A percentile compares a stretch with the other conserved stretches of the same genome.
These are phyloP conservation scores for Paracentrotus lividus DNA, from an alignment of 53 echinoderm and acorn worm genomes.

Conservation along the genomic window DNA sequence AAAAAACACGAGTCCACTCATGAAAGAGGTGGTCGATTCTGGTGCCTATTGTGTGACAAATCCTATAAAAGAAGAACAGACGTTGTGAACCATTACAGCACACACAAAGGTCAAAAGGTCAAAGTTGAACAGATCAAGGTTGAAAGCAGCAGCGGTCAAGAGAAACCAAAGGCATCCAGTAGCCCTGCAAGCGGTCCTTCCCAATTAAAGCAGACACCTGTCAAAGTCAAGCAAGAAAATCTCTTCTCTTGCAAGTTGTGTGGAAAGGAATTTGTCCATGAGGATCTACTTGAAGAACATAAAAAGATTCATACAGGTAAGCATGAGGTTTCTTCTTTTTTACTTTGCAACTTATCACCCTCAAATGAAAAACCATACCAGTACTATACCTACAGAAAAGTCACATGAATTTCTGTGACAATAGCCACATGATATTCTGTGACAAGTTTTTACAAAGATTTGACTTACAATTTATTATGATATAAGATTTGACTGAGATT, in stretches of 20 bases:
- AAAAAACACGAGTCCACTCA: slow-evolving; percentile 64
- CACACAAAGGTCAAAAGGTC: neutral
- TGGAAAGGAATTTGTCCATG: slow-evolving; percentile 61
- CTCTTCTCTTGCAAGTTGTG: slow-evolving; percentile 35
- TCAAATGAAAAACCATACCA: no score
- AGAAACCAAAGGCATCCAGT: neutral
- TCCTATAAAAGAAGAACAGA: slow-evolving; percentile 66
- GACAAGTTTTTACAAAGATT: no score
- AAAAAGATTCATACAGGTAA: slow-evolving; percentile 49
- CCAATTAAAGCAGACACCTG: neutral
- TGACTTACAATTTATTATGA: no score
- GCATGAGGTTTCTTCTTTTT: neutral
- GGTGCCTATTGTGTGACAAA: slow-evolving; percentile 60
- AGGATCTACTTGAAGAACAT: slow-evolving; percentile 33
- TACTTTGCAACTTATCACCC: no score
- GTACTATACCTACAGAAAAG: no score
- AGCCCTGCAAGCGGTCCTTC: slow-evolving; percentile 25
- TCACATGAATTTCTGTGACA: no score
- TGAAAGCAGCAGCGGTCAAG: slow-evolving; percentile 38
- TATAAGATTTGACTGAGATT: no score
- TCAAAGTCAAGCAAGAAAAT: slow-evolving; percentile 24
- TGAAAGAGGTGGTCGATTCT: slow-evolving; percentile 24
- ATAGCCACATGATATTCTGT: no score
- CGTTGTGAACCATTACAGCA: slow-evolving; percentile 44
- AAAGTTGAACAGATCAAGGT: neutral